These are phyloP conservation scores for Heteromormyrus szaboi DNA, from an alignment of 2,797 vertebrate genomes.

Conservation along the genomic window DNA sequence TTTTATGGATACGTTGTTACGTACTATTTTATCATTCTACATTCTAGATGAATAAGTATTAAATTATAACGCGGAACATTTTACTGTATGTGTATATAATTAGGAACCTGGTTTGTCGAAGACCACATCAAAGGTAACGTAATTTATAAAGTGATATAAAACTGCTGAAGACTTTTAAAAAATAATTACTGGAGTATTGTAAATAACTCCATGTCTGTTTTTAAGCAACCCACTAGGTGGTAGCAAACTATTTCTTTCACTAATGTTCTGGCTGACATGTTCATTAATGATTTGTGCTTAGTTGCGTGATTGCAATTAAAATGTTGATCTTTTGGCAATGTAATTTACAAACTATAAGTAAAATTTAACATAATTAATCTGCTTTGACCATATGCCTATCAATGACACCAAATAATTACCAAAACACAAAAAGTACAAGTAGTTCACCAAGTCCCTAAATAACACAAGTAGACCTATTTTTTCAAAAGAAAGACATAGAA, in stretches of 20 bases:
- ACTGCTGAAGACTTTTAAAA: not conserved
- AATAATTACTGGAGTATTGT: not conserved
- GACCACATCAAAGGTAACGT: not conserved
- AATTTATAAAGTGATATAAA: not conserved
- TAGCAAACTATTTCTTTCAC: conserved; percentile 21
- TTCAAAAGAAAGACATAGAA: not conserved
- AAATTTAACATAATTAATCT: not conserved
- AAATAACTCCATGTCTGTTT: not conserved
- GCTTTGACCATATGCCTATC: not conserved
- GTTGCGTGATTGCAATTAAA: not conserved
- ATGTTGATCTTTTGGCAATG: not conserved
- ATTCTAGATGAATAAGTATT: not conserved
- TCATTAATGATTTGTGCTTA: not conserved
- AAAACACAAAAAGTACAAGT: not conserved
- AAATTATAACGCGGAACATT: not conserved
- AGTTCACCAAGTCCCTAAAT: not conserved
- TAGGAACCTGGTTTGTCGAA: not conserved
- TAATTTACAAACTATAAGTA: not conserved
- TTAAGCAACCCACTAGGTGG: conserved; percentile 29
- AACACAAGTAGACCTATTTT: not conserved
- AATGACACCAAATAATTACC: not conserved
- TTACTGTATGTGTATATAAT: not conserved
- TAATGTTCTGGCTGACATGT: not conserved
- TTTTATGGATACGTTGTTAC: not conserved
- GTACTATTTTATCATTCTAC: not conserved